These are phyloP conservation scores for Limanda limanda DNA, from an alignment of 2,113 vertebrate genomes.

Conservation along the genomic window DNA sequence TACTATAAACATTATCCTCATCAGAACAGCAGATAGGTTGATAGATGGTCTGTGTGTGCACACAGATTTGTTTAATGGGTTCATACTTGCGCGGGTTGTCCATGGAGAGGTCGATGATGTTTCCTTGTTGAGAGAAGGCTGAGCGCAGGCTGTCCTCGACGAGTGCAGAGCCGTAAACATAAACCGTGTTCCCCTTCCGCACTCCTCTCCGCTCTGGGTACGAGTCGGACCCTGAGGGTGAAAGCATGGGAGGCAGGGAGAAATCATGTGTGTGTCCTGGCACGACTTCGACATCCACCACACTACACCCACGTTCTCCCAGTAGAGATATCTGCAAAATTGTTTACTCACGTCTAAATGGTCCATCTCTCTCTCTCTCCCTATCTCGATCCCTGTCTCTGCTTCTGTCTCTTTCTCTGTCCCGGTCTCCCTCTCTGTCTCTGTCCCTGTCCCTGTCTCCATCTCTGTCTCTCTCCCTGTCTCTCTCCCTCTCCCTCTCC, in stretches of 20 bases:
- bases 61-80: not conserved
- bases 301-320: not conserved
- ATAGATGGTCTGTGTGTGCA: not conserved
- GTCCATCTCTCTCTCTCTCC: slow-evolving; percentile 70
- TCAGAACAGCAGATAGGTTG: no score
- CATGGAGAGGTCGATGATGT: slow-evolving; percentile 92
- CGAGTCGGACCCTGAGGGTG: slow-evolving; percentile 85
- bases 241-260: not conserved
- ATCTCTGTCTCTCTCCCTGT: slow-evolving; percentile 35
- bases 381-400: slow-evolving; percentile 39
- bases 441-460: slow-evolving; percentile 71
- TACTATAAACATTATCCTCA: not conserved
- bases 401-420: slow-evolving; percentile 60
- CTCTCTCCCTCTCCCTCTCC: slow-evolving; percentile 49
- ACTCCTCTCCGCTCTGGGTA: slow-evolving; percentile 88
- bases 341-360: slow-evolving; percentile 84
- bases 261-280: not conserved
- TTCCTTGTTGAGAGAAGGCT: slow-evolving; percentile 89
- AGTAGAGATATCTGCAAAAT: not conserved
- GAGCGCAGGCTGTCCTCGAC: slow-evolving; percentile 85
- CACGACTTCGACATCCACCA: not conserved
- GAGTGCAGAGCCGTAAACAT: slow-evolving; percentile 89
- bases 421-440: slow-evolving; percentile 57
- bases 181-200: slow-evolving; percentile 92
- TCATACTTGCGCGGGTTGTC: slow-evolving; percentile 90